These are phyloP conservation scores for Aphis craccivora DNA, from an alignment of 1,140 invertebrate genomes.

Conservation along the genomic window DNA sequence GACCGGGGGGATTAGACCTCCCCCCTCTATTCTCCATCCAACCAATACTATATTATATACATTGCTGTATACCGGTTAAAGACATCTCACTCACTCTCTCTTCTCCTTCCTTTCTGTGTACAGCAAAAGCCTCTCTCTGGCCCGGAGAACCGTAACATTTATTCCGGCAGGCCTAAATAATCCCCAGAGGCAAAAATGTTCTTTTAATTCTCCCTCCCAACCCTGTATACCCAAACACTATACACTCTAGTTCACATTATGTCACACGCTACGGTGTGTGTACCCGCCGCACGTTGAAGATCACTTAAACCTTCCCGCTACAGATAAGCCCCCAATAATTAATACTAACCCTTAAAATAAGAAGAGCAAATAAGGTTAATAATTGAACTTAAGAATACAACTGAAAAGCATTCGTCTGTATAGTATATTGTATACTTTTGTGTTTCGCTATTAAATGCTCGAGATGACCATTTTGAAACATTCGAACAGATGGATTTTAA, in stretches of 20 bases:
- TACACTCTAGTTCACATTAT: neutral
- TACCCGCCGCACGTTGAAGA: slow-evolving; percentile 21
- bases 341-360: slow-evolving; percentile 56
- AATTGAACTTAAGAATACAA: slow-evolving; percentile 50
- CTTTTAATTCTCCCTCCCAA: slow-evolving; percentile 40
- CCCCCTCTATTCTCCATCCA: neutral
- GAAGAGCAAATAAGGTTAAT: slow-evolving; percentile 55
- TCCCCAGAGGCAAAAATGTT: slow-evolving; percentile 55
- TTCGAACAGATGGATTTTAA: neutral
- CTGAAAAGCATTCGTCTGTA: neutral
- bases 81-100: slow-evolving; percentile 25
- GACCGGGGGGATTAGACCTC: slow-evolving; percentile 50
- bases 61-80: slow-evolving; percentile 32
- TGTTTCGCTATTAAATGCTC: slow-evolving; percentile 14
- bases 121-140: neutral
- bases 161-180: slow-evolving; percentile 47
- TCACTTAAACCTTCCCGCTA: slow-evolving; percentile 40
- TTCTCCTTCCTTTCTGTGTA: neutral
- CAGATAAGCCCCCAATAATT: slow-evolving; percentile 52
- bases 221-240: neutral
- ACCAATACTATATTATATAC: neutral
- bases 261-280: neutral
- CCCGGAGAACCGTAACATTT: slow-evolving; percentile 48
- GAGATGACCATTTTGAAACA: neutral
- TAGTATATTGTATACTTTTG: neutral